A percentile compares a stretch with the other conserved stretches of the same genome.
phyloP scores from a whole-genome alignment of 2,113 vertebrate species.

The Pomatorhinus ruficollis region DNA sequence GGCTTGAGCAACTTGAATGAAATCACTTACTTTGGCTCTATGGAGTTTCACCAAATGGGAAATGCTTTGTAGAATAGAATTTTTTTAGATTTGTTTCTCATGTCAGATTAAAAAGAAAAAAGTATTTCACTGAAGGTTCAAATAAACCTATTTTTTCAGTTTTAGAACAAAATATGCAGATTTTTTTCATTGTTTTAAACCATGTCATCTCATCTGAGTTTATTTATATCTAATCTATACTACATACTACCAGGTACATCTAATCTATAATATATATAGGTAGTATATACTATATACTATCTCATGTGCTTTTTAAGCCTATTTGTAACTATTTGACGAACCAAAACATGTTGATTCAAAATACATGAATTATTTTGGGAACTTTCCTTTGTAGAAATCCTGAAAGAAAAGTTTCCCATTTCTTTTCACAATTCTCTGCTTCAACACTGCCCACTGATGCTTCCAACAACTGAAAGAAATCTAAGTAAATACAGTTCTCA shows the following conservation, averaged over 20 bases:
- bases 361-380: not conserved
- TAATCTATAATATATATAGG: not conserved
- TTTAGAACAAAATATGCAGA: not conserved
- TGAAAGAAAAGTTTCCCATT: not conserved
- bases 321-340: not conserved
- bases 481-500: not conserved
- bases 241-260: not conserved
- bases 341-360: not conserved
- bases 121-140: not conserved
- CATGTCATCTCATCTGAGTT: not conserved
- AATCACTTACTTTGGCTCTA: not conserved
- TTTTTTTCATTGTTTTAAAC: not conserved
- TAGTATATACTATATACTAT: not conserved
- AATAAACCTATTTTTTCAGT: not conserved
- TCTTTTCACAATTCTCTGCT: not conserved
- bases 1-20: not conserved
- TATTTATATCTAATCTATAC: not conserved
- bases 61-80: not conserved
- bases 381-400: not conserved
- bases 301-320: not conserved
- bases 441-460: not conserved
- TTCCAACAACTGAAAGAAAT: not conserved
- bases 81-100: not conserved
- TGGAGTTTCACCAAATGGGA: not conserved
- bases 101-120: not conserved